Conservation (phyloP, 2,888 invertebrate genomes). For the Sphaeridia pumilis region DNA sequence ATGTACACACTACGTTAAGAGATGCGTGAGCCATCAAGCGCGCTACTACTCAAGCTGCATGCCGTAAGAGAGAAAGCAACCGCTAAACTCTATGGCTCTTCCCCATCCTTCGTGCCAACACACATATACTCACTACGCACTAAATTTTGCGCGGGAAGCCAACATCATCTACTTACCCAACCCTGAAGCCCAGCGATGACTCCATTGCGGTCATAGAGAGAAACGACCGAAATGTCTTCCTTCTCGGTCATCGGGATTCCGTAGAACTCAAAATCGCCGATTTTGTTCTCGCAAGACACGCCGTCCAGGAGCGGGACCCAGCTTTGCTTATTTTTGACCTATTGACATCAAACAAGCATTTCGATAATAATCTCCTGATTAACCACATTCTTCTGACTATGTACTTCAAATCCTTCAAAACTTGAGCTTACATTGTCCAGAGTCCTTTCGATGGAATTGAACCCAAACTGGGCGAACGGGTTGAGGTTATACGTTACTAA, state of each 20-base stretch:
- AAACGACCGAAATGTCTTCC: conserved; percentile 19
- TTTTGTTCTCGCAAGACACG: conserved; percentile 4
- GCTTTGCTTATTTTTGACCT: conserved; percentile 6
- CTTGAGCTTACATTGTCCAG: neutral
- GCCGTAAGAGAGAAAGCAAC: no score
- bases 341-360: neutral
- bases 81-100: no score
- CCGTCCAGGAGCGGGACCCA: conserved; percentile 9
- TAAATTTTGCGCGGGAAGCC: no score
- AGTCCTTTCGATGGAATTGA: conserved; percentile 8
- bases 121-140: no score
- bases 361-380: neutral
- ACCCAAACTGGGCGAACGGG: conserved; percentile 6
- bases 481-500: conserved; percentile 12
- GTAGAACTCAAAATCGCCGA: conserved; percentile 8
- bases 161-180: conserved; percentile 17
- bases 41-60: no score
- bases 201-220: conserved; percentile 25
- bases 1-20: no score
- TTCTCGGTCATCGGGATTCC: conserved; percentile 13
- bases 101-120: no score
- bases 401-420: neutral
- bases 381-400: neutral
- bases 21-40: no score
- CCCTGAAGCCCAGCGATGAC: conserved; percentile 29